These are phyloP conservation scores for Plectrocnemia conspersa DNA, from an alignment of 1,140 invertebrate genomes.

Conservation along the genomic window DNA sequence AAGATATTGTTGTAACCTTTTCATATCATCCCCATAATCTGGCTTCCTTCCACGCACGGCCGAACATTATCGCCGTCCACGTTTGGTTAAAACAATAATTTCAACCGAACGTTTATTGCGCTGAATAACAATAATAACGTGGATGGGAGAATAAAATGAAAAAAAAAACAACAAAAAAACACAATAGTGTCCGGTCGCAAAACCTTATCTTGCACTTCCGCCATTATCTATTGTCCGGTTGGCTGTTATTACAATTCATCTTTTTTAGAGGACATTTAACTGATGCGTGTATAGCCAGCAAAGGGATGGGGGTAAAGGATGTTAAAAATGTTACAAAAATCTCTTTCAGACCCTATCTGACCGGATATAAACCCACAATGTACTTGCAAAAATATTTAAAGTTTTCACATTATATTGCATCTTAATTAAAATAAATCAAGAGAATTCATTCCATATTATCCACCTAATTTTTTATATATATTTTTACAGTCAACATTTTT, in stretches of 20 bases:
- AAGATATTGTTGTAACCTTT: constrained; percentile 30
- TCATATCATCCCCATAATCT: constrained; percentile 28
- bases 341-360: no score
- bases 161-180: neutral
- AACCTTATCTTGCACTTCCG: neutral
- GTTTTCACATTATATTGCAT: no score
- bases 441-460: no score
- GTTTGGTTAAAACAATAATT: constrained; percentile 11
- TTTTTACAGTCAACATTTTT: no score
- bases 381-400: no score
- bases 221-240: neutral
- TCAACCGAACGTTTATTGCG: no score
- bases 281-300: constrained; percentile 1
- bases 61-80: constrained; percentile 18
- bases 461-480: no score
- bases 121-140: no score
- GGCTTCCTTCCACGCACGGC: constrained; percentile 19
- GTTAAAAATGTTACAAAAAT: no score
- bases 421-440: no score
- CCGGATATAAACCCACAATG: no score
- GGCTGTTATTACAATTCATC: constrained; percentile 2
- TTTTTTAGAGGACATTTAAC: neutral
- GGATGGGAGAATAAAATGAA: neutral
- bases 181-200: neutral
- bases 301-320: no score